Evolutionary conservation across 2,888 invertebrate genomes (phyloP).

Genomic region (Achlya flavicornis): DNA sequence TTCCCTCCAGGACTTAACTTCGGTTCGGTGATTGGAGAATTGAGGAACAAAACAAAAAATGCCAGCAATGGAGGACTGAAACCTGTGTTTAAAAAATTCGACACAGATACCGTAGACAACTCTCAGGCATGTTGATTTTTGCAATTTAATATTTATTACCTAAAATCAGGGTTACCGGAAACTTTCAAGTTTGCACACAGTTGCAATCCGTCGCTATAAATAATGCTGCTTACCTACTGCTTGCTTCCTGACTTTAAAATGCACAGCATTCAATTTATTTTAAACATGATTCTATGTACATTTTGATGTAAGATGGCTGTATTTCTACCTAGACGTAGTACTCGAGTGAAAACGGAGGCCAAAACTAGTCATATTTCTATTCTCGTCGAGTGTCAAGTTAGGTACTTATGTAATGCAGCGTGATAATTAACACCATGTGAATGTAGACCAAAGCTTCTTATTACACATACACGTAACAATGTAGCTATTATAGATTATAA

Average conservation of each 20-base stretch:
- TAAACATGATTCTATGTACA: neutral
- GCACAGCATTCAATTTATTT: neutral
- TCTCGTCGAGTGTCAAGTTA: neutral
- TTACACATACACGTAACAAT: neutral
- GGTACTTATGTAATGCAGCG: constrained; percentile 3
- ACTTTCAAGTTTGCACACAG: constrained; percentile 7
- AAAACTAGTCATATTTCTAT: neutral
- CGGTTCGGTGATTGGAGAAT: constrained; percentile 76
- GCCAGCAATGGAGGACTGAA: constrained; percentile 64
- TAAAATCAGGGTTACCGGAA: constrained; percentile 26
- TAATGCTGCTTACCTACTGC: constrained; percentile 1
- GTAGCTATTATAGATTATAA: neutral
- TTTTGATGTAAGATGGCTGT: neutral
- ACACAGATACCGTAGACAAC: constrained; percentile 58
- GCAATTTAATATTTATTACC: constrained; percentile 16
- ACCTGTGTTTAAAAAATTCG: constrained; percentile 78
- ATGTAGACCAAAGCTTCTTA: neutral
- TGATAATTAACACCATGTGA: constrained; percentile 9
- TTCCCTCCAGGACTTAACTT: constrained; percentile 69
- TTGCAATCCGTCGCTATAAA: constrained; percentile 6
- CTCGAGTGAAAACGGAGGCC: neutral
- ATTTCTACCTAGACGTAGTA: neutral
- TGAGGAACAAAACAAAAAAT: constrained; percentile 73
- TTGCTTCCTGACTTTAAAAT: neutral
- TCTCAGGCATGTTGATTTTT: constrained; percentile 61